Percentiles rank a stretch among this genome's conserved stretches.
These are phyloP conservation scores for Brachylomia viminalis DNA, from an alignment of 2,888 invertebrate genomes.

Conservation along the genomic window DNA sequence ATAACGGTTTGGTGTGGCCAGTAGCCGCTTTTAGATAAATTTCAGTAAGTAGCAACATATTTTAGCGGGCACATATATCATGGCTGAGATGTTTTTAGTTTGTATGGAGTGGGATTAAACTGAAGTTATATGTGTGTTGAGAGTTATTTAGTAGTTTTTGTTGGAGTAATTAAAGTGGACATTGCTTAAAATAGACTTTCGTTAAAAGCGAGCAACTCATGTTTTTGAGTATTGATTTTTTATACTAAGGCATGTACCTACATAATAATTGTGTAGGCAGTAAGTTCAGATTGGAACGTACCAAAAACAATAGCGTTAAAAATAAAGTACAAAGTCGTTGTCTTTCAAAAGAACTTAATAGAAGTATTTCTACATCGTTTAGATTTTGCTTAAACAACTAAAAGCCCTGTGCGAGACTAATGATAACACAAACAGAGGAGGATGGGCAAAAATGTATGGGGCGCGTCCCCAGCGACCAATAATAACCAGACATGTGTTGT, in stretches of 20 bases:
- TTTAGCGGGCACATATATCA: slow-evolving; percentile 63
- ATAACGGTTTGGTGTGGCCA: slow-evolving; percentile 77
- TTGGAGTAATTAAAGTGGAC: slow-evolving; percentile 22
- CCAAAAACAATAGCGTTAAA: neutral
- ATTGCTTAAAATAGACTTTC: neutral
- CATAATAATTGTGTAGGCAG: neutral
- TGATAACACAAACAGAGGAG: slow-evolving; percentile 53
- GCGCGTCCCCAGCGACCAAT: too few species aligned
- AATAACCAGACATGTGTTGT: too few species aligned
- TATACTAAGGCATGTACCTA: neutral
- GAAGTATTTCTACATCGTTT: slow-evolving; percentile 22
- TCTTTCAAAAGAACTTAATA: slow-evolving; percentile 10
- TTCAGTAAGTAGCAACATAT: slow-evolving; percentile 68
- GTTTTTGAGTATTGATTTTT: neutral
- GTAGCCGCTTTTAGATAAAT: slow-evolving; percentile 74
- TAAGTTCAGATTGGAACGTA: neutral
- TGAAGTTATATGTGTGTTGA: slow-evolving; percentile 31
- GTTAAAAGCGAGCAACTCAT: neutral
- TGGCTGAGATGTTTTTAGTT: slow-evolving; percentile 62
- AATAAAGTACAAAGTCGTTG: slow-evolving; percentile 9
- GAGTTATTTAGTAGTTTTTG: slow-evolving; percentile 26
- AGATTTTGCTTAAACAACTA: slow-evolving; percentile 20
- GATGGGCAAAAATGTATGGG: too few species aligned
- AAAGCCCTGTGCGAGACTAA: slow-evolving; percentile 29
- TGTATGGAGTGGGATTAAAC: slow-evolving; percentile 50